These are phyloP conservation scores for Sciurus carolinensis DNA, from an alignment of 2,797 vertebrate species.

Conservation along the genomic window DNA sequence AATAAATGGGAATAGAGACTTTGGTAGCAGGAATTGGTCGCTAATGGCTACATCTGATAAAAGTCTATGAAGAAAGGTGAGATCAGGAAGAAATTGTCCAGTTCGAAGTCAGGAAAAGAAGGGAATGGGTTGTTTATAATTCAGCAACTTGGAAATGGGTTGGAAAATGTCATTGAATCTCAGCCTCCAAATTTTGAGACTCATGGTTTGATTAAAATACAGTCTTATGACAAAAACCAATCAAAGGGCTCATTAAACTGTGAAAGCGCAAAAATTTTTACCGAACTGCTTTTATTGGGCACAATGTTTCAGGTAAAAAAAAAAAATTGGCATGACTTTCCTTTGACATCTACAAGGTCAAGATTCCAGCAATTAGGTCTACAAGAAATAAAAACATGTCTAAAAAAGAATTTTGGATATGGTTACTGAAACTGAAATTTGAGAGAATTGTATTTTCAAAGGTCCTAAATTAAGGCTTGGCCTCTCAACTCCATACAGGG, in stretches of 20 bases:
- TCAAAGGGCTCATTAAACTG: not conserved
- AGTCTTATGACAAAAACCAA: constrained; percentile 36
- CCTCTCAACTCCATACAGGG: not conserved
- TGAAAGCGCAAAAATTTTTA: constrained; percentile 30
- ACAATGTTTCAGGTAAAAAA: constrained; percentile 28
- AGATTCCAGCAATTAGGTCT: not conserved
- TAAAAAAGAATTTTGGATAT: not conserved
- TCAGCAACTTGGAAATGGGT: not conserved
- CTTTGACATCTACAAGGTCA: constrained; percentile 30
- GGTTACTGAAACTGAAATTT: not conserved
- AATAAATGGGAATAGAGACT: not conserved
- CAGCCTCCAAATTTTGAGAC: not conserved
- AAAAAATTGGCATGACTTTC: not conserved
- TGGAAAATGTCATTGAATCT: not conserved
- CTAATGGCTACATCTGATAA: not conserved
- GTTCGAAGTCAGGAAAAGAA: not conserved
- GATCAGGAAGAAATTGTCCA: not conserved
- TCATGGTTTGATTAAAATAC: constrained; percentile 47
- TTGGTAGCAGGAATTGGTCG: not conserved
- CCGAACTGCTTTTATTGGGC: constrained; percentile 1
- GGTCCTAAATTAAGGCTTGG: not conserved
- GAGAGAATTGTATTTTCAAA: constrained; percentile 15
- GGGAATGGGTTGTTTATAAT: not conserved
- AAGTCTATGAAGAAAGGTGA: not conserved
- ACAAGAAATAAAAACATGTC: not conserved